Percentiles rank a stretch among this genome's conserved stretches.
Evolutionary conservation across 1,140 invertebrate genomes (phyloP).

Genomic region (Pseudomyrmex gracilis): DNA sequence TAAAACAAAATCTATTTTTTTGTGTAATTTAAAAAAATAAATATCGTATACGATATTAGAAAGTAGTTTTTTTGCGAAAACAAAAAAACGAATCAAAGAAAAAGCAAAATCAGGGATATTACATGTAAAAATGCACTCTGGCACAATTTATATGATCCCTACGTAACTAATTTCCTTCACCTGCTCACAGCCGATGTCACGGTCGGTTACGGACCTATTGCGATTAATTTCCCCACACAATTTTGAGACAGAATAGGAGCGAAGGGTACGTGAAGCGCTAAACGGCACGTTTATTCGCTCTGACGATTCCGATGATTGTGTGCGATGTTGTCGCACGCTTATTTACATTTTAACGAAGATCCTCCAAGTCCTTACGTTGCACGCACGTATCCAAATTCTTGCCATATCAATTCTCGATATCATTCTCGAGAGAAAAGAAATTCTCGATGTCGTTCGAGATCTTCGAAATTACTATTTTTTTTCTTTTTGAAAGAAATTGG

Average conservation of each 20-base stretch:
- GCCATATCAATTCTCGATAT: too few relatives aligned
- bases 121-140: slow-evolving; percentile 1
- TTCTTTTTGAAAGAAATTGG: too few relatives aligned
- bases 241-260: background rate
- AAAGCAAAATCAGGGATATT: slow-evolving; percentile 15
- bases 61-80: background rate
- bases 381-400: background rate
- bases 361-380: background rate
- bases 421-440: background rate
- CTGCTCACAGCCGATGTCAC: slow-evolving; percentile 78
- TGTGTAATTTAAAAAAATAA: too few relatives aligned
- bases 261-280: slow-evolving; percentile 54
- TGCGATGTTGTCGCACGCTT: background rate
- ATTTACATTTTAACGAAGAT: slow-evolving; percentile 11
- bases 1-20: background rate
- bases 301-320: slow-evolving; percentile 47
- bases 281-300: slow-evolving; percentile 70
- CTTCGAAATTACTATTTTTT: too few relatives aligned
- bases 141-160: slow-evolving; percentile 25
- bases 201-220: slow-evolving; percentile 68
- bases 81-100: background rate
- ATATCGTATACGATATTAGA: too few relatives aligned
- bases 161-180: slow-evolving; percentile 76
- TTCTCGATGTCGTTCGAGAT: background rate
- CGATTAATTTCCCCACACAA: slow-evolving; percentile 72